Conservation (phyloP, 1,140 invertebrate genomes). For the Cotesia glomerata region DNA sequence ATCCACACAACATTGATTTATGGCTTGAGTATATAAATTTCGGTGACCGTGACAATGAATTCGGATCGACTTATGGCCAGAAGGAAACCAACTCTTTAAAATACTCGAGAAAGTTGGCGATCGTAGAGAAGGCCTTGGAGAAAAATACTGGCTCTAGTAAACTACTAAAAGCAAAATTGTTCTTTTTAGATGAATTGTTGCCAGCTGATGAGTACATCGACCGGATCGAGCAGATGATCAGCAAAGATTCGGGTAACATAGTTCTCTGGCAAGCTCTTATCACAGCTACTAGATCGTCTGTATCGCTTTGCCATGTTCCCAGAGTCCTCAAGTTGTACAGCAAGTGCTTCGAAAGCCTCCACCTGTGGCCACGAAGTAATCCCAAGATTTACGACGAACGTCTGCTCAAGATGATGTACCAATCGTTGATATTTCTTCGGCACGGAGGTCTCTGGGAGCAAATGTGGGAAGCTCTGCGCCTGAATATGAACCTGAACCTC, state of each 20-base stretch:
- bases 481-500: constrained; percentile 69
- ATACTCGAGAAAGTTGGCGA: constrained; percentile 63
- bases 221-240: constrained; percentile 62
- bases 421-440: constrained; percentile 70
- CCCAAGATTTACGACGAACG: constrained; percentile 45
- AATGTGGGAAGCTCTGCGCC: constrained; percentile 68
- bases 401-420: constrained; percentile 63
- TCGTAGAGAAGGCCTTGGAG: constrained; percentile 66
- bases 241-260: constrained; percentile 65
- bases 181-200: constrained; percentile 60
- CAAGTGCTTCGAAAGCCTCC: constrained; percentile 65
- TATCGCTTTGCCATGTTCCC: constrained; percentile 68
- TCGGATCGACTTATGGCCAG: constrained; percentile 40
- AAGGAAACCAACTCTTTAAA: constrained; percentile 50
- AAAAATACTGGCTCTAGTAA: constrained; percentile 59
- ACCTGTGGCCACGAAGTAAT: constrained; percentile 54
- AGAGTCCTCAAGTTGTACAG: constrained; percentile 65
- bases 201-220: constrained; percentile 62
- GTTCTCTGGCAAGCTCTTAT: constrained; percentile 68
- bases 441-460: constrained; percentile 71
- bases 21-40: constrained; percentile 68
- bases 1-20: constrained; percentile 61
- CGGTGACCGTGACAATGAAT: constrained; percentile 60
- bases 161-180: constrained; percentile 62
- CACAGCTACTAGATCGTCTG: constrained; percentile 65